Evolutionary conservation across 2,888 invertebrate species (phyloP), one percentile per base, ranked within the genome.

Genomic region (Notodonta ziczac): DNA sequence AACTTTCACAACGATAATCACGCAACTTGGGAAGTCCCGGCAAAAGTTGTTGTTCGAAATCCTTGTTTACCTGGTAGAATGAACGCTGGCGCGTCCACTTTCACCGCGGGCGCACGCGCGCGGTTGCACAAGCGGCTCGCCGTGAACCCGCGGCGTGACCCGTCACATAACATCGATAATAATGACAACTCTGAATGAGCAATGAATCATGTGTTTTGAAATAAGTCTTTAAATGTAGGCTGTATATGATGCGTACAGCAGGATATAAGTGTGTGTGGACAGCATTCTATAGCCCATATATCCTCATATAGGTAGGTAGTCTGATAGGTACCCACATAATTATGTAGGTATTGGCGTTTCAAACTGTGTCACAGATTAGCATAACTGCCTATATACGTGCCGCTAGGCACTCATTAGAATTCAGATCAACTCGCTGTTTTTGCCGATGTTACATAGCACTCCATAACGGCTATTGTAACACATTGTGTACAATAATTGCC

Each of bases 51-150:
- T 35, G 4, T 12, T n/a, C 54, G 39, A 0, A 68, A 76, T 73
- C 74, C 77, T 79, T 76, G 72, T 74, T 69, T 67, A 70, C 66
- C 64, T 58, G 58, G 56, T 16, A 16, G 53, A 10, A 9, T 51
- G 58, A 50, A 35, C 24, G 51, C 59, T 40, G 59, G 46, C 61
- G 68, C 66, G 64, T 60, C 66, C 70, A 72, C 80, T 78, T 80
- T 78, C 80, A 70, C 80, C 67, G 63, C 61, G 69, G 61, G 60
- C 61, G 67, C 66, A 58, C 58, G 62, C 55, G 61, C 58, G 16
- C 57, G n/a, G 42, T 73, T 71, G 63, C 65, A 72, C 61, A 69
- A 73, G 61, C 51, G 40, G 60, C 64, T 58, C 69, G 59, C 62
- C 57, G 52, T 66, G 69, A 70, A 62, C 70, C 65, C 57, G 57